Evolutionary conservation across 2,113 vertebrate species (phyloP), one percentile per base, ranked within the genome.

Genomic region (Chaetodon trifascialis): DNA sequence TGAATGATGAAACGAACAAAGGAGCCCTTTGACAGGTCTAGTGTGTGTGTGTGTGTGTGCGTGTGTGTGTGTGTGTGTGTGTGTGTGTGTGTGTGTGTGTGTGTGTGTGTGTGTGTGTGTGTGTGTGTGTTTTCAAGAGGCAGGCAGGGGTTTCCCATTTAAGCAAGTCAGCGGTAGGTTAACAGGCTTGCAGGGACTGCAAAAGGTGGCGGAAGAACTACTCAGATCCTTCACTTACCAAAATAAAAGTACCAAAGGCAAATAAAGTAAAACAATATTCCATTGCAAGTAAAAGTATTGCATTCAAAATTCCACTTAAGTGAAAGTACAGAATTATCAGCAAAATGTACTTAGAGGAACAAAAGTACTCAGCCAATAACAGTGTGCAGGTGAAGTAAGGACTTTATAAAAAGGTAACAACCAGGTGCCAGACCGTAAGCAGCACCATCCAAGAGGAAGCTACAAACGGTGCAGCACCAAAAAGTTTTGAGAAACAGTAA

Each of bases 1-100:
- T 77, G 79, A 90, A 88, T 88, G 82, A 88, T 73, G 84, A 78
- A 73, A 80, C 38, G 65, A 89, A 93, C 90, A 94, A 94, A 91
- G 90, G 73, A 36, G 66, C 73, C 79, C 86, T 91, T 91, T 93
- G 86, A 93, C 86, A 82, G 78, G n/a, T 84, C 55, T 47, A 25
- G 74, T 76, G 72, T 82, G 81, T 76, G 75, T 81, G 68, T 78
- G 51, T 71, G 79, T 73, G 75, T 73, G n/a, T 79, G 60, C 74
- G 30, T 30, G 30, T 30, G 30, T 30, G 30, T 30, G 30, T 30
- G 30, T 30, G 30, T 55, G 56, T 68, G 80, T 70, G 72, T 73
- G 79, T 79, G 63, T 75, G 62, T 64, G 55, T 59, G 51, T 78
- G 51, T 71, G 79, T 73, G 75, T 73, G n/a, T 79, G 60, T 78